Base-by-base conservation (phyloP, 2,888 invertebrate genomes). In the Nesidiocoris tenuis region DNA sequence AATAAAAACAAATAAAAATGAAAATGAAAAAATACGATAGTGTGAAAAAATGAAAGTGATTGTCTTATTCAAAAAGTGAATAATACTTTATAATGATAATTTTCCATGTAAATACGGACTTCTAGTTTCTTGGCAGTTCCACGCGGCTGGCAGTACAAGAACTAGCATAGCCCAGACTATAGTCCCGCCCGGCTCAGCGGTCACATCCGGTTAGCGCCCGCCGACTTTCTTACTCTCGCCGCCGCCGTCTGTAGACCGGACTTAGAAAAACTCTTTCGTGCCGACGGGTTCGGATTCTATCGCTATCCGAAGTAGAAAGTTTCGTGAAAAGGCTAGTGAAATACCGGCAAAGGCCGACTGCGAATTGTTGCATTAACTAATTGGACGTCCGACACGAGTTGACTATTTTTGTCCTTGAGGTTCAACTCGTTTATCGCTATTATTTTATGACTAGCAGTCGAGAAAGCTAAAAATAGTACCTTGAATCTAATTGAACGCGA, bases 111-210 rank as follows among this genome's bases (percentile, higher is more conserved):
- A n/a, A n/a, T n/a, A n/a, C n/a, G 63, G 61, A 55, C 61, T 72
- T 72, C 72, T 19, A 72, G 21, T n/a, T 61, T 25, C 16, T 54
- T 17, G 22, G 39, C 16, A 2, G 72, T 61, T 9, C 72, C 72
- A 61, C 17, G n/a, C 25, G 19, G 19, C 18, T 19, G 19, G 7
- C 9, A 7, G 39, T 39, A 39, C 12, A 39, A 12, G 12, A 39
- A 12, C 3, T 12, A 39, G 39, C 39, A 12, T 39, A 39, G 39
- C 12, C 3, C 39, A 39, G 39, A 39, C 39, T 3, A 39, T 39
- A 39, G 5, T 12, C 5, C 39, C 39, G 12, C 39, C 39, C 39
- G 39, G 5, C 39, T 39, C 39, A 39, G 39, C 39, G 39, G 39
- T 39, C 39, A 39, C 39, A 39, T 39, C 39, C 39, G 39, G 39